phyloP scores from a whole-genome alignment of 2,888 invertebrate species.

The Hypercompe scribonia region DNA sequence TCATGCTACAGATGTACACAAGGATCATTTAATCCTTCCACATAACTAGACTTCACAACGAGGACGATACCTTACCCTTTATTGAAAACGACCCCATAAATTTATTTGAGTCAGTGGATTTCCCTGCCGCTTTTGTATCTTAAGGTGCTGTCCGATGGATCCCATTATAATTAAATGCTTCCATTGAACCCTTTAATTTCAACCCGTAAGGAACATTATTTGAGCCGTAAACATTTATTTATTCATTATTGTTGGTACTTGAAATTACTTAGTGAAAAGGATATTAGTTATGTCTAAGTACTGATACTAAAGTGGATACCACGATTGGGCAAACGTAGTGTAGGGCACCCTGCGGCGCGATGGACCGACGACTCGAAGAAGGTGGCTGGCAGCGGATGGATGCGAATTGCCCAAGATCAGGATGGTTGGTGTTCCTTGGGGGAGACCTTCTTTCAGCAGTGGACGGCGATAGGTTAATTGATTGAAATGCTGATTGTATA shows the following conservation, averaged over 20 bases:
- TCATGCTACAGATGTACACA: slow-evolving; percentile 42
- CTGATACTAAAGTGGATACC: no score
- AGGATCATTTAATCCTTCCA: slow-evolving; percentile 55
- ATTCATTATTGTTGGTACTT: slow-evolving; percentile 17
- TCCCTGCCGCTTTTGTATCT: slow-evolving; percentile 42
- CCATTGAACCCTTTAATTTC: slow-evolving; percentile 20
- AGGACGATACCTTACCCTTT: slow-evolving; percentile 53
- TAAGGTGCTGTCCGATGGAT: slow-evolving; percentile 35
- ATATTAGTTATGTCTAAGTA: neutral
- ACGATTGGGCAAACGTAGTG: no score
- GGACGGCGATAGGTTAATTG: no score
- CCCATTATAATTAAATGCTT: slow-evolving; percentile 47
- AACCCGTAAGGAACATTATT: slow-evolving; percentile 27
- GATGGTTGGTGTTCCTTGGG: no score
- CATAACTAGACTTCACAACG: slow-evolving; percentile 47
- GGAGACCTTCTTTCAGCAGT: no score
- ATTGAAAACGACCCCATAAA: slow-evolving; percentile 66
- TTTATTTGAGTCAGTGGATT: slow-evolving; percentile 65
- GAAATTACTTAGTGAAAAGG: neutral
- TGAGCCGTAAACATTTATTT: slow-evolving; percentile 36
- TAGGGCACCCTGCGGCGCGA: no score
- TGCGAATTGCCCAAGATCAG: no score
- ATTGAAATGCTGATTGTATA: no score
- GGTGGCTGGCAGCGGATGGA: no score
- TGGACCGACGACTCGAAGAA: no score